Evolutionary conservation across 2,113 vertebrate genomes (phyloP).

Genomic region (Etheostoma cragini): DNA sequence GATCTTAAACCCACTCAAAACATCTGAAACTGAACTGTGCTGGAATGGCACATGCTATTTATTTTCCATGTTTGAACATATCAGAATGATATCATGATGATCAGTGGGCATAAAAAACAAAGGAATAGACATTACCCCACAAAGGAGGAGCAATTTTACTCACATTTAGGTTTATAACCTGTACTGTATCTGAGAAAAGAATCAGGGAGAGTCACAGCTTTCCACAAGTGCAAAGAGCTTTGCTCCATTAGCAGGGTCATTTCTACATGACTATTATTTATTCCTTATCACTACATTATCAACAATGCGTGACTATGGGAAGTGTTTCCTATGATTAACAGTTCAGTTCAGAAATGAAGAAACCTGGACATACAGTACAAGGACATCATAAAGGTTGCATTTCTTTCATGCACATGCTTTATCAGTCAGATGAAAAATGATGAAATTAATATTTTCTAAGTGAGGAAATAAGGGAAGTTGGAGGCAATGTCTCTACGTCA

Average conservation of each 20-base stretch:
- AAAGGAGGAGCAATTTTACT: constrained; percentile 28
- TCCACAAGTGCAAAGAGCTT: constrained; percentile 5
- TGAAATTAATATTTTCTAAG: background rate
- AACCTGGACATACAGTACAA: constrained; percentile 26
- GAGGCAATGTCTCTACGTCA: background rate
- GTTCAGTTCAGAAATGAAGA: constrained; percentile 43
- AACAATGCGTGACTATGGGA: constrained; percentile 47
- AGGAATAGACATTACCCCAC: constrained; percentile 21
- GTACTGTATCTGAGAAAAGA: constrained; percentile 26
- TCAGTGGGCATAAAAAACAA: constrained; percentile 32
- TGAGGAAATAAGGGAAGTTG: background rate
- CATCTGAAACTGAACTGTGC: constrained; percentile 8
- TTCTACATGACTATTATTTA: constrained; percentile 52
- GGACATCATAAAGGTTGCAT: background rate
- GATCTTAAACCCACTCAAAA: background rate
- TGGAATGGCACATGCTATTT: constrained; percentile 5
- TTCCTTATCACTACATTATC: constrained; percentile 60
- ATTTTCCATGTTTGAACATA: background rate
- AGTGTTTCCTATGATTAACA: constrained; percentile 61
- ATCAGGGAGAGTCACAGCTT: constrained; percentile 43
- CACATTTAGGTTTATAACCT: constrained; percentile 23
- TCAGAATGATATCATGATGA: constrained; percentile 34
- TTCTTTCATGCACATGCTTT: constrained; percentile 3
- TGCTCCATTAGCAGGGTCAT: constrained; percentile 17
- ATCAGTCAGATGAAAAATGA: background rate